Evolutionary conservation across 2,113 vertebrate genomes (phyloP), one percentile per base, ranked within the genome.

Genomic region (Condylura cristata): DNA sequence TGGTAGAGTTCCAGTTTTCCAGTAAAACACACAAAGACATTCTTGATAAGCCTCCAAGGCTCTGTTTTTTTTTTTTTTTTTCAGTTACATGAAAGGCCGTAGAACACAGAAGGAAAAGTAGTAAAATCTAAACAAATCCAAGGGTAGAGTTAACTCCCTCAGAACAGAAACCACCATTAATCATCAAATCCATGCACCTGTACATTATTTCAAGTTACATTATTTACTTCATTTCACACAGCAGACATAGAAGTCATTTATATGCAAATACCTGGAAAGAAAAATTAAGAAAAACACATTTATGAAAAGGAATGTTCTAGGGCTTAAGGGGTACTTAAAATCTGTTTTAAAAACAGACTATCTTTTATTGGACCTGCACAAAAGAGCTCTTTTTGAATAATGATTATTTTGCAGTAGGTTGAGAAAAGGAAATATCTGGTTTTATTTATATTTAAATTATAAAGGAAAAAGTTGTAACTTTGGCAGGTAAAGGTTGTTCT

Each of bases 31-130:
- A 96, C 65, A 90, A 53, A 5, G 1, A 10, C 78, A 92, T 97
- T 98, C 96, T 98, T 98, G 95, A 85, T 94, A 96, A 97, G 76
- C 68, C 66, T 97, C 92, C 96, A 95, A 76, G 83, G 90, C 68
- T 90, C 92, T 97, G 94, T 0, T 92, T 95, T 44, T 44, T 98
- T 96, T 0, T 92, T 95, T 44, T 44, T 98, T 96, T 98, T 94
- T 84, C 22, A 75, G 53, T 97, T 94, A 87, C 84, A 84, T 87
- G 65, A 97, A 93, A 98, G 94, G 71, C 91, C 86, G 46, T 41
- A 78, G 92, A 95, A 86, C 75, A 84, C 75, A 76, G 24, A 82
- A 86, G 16, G 74, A 90, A 92, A 95, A 70, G 56, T 0, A 3
- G 46, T 91, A 11, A 96, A 96, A 65, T 18, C 70, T 75, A 96